Conservation (phyloP, 1,140 invertebrate genomes). For the Ruditapes philippinarum region DNA sequence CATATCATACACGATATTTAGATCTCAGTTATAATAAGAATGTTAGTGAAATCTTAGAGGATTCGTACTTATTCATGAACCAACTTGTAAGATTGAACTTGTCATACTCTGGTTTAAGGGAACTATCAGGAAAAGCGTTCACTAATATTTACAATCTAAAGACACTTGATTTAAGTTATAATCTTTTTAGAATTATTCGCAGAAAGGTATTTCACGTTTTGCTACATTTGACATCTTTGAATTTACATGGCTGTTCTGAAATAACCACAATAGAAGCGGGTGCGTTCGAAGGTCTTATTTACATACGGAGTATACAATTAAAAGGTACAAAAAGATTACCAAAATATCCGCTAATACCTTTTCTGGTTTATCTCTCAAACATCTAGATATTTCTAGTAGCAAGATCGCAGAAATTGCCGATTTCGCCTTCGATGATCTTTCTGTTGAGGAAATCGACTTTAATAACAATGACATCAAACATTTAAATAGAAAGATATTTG, state of each 20-base stretch:
- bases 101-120: neutral
- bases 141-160: neutral
- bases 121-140: neutral
- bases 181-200: neutral
- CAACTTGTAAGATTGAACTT: neutral
- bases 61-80: too few species aligned
- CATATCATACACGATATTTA: neutral
- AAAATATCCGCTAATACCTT: slow-evolving; percentile 25
- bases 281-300: slow-evolving; percentile 45
- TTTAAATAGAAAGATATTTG: slow-evolving; percentile 66
- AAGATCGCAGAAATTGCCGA: slow-evolving; percentile 43
- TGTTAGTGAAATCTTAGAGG: neutral
- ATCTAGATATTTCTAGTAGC: slow-evolving; percentile 57
- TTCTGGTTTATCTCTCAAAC: slow-evolving; percentile 27
- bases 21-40: neutral
- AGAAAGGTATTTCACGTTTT: neutral
- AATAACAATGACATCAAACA: slow-evolving; percentile 50
- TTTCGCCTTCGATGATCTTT: slow-evolving; percentile 42
- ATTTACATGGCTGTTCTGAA: slow-evolving; percentile 32
- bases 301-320: neutral
- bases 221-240: neutral
- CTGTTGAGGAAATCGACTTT: slow-evolving; percentile 57
- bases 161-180: neutral
- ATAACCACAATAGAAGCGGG: neutral
- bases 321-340: neutral